Conservation (phyloP, 1,140 invertebrate species). For the Trichonephila clavata region DNA sequence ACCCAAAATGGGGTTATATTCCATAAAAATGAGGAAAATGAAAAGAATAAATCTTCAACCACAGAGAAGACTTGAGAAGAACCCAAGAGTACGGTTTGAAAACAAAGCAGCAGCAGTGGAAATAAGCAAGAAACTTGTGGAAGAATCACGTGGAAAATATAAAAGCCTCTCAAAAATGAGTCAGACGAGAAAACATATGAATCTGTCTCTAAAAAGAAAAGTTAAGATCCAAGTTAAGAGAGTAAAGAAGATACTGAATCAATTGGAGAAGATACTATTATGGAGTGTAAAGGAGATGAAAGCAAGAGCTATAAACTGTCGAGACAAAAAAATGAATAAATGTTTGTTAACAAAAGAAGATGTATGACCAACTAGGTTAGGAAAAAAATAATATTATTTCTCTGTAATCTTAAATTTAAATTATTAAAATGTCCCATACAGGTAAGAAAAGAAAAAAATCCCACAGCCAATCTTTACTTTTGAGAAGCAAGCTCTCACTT, state of each 20-base stretch:
- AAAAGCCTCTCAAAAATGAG: conserved; percentile 45
- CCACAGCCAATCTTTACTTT: too few species aligned
- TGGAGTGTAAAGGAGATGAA: background rate
- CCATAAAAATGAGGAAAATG: too few species aligned
- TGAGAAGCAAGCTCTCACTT: too few species aligned
- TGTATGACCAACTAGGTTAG: too few species aligned
- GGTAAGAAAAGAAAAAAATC: too few species aligned
- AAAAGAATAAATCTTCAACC: too few species aligned
- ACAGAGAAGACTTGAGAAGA: conserved; percentile 24
- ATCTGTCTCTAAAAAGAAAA: background rate
- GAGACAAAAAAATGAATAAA: too few species aligned
- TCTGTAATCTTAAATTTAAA: too few species aligned
- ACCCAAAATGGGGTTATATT: too few species aligned
- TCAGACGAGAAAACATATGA: conserved; percentile 58
- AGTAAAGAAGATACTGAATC: background rate
- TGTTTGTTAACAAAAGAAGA: too few species aligned
- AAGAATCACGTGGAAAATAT: conserved; percentile 60
- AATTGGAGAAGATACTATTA: conserved; percentile 24
- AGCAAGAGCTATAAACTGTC: background rate
- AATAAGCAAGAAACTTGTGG: conserved; percentile 76
- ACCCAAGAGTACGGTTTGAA: background rate
- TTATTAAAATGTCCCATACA: too few species aligned
- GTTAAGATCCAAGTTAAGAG: conserved; percentile 5
- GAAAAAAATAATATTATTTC: too few species aligned
- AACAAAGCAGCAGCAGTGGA: conserved; percentile 77